These are phyloP conservation scores for Condylostylus longicornis DNA, from an alignment of 1,140 invertebrate species.

Conservation along the genomic window DNA sequence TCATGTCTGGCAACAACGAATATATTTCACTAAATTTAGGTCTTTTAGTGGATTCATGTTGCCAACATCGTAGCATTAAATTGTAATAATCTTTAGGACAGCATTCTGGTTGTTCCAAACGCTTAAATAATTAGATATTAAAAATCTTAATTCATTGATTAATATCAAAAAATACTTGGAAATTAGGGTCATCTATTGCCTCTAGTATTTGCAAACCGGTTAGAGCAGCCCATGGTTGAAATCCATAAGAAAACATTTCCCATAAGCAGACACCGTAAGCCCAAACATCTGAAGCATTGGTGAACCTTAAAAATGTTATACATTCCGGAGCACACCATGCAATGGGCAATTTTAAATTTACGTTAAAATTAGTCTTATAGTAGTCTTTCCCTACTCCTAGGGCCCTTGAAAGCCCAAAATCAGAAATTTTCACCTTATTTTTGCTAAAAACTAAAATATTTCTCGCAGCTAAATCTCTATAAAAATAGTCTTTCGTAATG, in stretches of 20 bases:
- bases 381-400: slow-evolving; percentile 97
- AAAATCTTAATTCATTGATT: not conserved
- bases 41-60: slow-evolving; percentile 73
- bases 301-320: slow-evolving; percentile 91
- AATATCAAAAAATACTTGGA: slow-evolving; percentile 34
- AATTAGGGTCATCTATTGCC: slow-evolving; percentile 87
- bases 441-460: slow-evolving; percentile 94
- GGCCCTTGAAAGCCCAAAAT: slow-evolving; percentile 89
- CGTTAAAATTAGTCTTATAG: slow-evolving; percentile 97
- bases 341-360: slow-evolving; percentile 92
- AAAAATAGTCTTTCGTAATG: slow-evolving; percentile 13
- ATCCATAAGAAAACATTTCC: slow-evolving; percentile 98
- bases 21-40: slow-evolving; percentile 83
- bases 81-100: slow-evolving; percentile 88
- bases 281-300: slow-evolving; percentile 93
- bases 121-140: slow-evolving; percentile 33
- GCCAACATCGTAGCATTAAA: slow-evolving; percentile 91
- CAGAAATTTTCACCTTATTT: slow-evolving; percentile 94
- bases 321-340: slow-evolving; percentile 98
- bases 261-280: slow-evolving; percentile 95
- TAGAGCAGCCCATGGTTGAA: slow-evolving; percentile 91
- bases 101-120: slow-evolving; percentile 82
- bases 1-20: slow-evolving; percentile 62
- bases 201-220: slow-evolving; percentile 92
- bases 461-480: slow-evolving; percentile 78